Evolutionary conservation across 1,140 invertebrate species (phyloP), one percentile per base, ranked within the genome.

Genomic region (Nasonia longicornis): DNA sequence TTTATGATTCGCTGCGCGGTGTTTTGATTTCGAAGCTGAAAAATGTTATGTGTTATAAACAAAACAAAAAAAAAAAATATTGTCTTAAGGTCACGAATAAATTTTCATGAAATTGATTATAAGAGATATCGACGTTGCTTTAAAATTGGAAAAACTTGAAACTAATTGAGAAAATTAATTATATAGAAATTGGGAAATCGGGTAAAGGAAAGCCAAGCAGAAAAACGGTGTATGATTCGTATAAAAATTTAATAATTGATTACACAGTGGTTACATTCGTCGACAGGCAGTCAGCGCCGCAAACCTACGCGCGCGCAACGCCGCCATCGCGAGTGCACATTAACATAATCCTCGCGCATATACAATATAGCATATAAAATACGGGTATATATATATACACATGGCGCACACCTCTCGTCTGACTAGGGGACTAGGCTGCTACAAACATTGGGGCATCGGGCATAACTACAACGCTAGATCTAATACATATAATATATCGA

Each of bases 381-480:
- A 45, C 16, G 8, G 35, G 48, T 67, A 48, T 12, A 16, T 11
- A 69, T 26, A 48, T 69, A 66, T n/a, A 52, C 38, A 64, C 38
- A 67, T 45, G 20, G 10, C 42, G 14, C 42, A 38, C 10, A 48
- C 7, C 31, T 20, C 38, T 58, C 71, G 26, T 72, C 48, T 80
- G 78, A 80, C 78, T 80, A 80, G 78, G 78, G 63, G 29, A 67
- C 72, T 80, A 75, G 16, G 42, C 7, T 29, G 74, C 74, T 76
- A 38, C 10, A 29, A 66, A 72, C 20, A n/a, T 72, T 71, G 29
- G 26, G 29, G 35, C 20, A n/a, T n/a, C 69, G 69, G 69, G 29
- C 52, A 20, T 58, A 58, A 58, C 52, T 58, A 58, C 20, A 16
- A n/a, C 16, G 7, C 16, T 58, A 20, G 7, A 7, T 10, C 38